A percentile compares a stretch with the other conserved stretches of the same genome.
These are phyloP conservation scores for Rhipidura dahli DNA, from an alignment of 2,113 vertebrate genomes.

Conservation along the genomic window DNA sequence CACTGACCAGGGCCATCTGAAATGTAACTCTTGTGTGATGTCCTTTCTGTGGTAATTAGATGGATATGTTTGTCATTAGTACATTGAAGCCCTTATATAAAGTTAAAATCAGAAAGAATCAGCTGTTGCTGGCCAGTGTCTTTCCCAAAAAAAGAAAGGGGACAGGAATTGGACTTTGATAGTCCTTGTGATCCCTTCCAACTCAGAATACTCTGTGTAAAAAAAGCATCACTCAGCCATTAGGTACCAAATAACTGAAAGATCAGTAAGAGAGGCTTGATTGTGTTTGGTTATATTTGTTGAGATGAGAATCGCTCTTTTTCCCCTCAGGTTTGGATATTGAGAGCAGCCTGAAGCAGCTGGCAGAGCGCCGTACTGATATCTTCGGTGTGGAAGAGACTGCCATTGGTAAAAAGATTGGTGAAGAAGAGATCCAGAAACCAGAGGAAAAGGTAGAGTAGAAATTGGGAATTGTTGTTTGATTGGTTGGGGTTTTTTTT, in stretches of 20 bases:
- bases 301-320: background rate
- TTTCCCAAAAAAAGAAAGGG: background rate
- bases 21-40: background rate
- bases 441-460: conserved; percentile 92
- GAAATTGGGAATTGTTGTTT: background rate
- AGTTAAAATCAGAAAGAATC: background rate
- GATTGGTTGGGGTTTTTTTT: background rate
- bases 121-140: background rate
- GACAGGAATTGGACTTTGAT: background rate
- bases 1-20: background rate
- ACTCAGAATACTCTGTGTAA: background rate
- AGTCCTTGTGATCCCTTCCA: background rate
- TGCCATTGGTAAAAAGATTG: conserved; percentile 98
- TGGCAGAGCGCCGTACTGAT: conserved; percentile 97
- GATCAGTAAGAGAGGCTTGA: background rate
- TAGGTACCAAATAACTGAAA: background rate
- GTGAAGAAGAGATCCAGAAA: conserved; percentile 98
- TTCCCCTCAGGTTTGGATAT: conserved; percentile 86
- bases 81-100: background rate
- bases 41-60: background rate
- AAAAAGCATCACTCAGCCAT: accelerated
- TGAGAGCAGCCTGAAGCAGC: conserved; percentile 97
- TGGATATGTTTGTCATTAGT: background rate
- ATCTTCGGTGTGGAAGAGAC: conserved; percentile 99
- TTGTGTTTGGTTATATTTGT: background rate